Evolutionary conservation across 1,140 invertebrate species (phyloP), one percentile per base, ranked within the genome.

Genomic region (Paralvinella palmiformis): DNA sequence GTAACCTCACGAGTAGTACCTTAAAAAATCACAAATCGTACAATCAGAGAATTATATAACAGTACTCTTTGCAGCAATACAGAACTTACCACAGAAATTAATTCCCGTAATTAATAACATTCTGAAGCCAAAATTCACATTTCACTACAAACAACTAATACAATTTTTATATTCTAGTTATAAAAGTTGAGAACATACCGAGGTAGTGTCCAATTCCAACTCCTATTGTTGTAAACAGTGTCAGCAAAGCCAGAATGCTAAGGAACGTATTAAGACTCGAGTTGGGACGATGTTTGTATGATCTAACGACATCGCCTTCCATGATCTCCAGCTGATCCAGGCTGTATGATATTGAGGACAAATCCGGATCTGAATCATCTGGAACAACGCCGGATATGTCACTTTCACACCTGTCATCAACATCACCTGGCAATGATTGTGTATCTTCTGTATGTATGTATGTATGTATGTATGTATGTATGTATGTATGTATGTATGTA

Each of bases 331-430:
- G 44, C 41, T 62, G 41, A 13, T 5, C 60, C 20, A 62, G 27
- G 20, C 45, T 48, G 27, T 52, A 52, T 1, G 20, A 27, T 17
- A 48, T 6, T 2, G 41, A 52, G 1, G 60, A 62, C 0, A 62
- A 45, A 20, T 62, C 60, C 5, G 41, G 29, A 32, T 62, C 60
- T 13, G 41, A 45, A 32, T 62, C 60, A 31, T 62, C 41, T 2
- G 41, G 20, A 33, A 32, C 60, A 22, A 62, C 45, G 27, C 60
- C 60, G 22, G 60, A 62, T 31, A 62, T 62, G 32, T 62, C 60
- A 20, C 60, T 62, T 32, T 62, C 60, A 50, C 60, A 62, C n/a
- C 60, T 15, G 35, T 62, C 60, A 20, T 62, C 60, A 3, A 62
- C 45, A 27, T 62, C 60, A 7, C 29, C 29, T 15, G 60, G 60